phyloP scores from a whole-genome alignment of 2,888 invertebrate species.

The Apotomis capreana region DNA sequence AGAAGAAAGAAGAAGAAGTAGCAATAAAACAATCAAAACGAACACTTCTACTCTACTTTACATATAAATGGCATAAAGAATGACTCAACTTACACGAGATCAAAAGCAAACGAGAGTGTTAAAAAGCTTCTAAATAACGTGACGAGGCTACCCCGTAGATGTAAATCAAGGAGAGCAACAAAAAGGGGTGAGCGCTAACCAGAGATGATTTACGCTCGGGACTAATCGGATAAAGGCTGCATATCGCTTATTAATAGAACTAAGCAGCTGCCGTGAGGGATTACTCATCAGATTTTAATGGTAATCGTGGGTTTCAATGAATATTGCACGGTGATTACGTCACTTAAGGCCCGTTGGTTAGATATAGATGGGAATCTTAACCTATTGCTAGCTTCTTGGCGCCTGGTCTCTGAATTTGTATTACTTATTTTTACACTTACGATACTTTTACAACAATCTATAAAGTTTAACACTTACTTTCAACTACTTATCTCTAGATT shows the following conservation, averaged over 20 bases:
- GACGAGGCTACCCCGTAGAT: constrained; percentile 18
- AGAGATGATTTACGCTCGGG: constrained; percentile 28
- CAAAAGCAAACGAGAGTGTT: constrained; percentile 21
- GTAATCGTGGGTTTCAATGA: constrained; percentile 6
- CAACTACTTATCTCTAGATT: too few species aligned
- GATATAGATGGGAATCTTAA: background rate
- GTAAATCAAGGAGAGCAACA: constrained; percentile 17
- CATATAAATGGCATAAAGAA: background rate
- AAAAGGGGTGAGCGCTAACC: constrained; percentile 32
- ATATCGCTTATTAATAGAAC: constrained; percentile 19
- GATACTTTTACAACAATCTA: too few species aligned
- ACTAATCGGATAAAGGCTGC: constrained; percentile 29
- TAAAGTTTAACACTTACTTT: too few species aligned
- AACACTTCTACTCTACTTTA: too few species aligned
- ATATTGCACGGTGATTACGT: constrained; percentile 11
- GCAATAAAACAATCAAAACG: too few species aligned
- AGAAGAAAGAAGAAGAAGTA: too few species aligned
- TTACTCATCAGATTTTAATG: constrained; percentile 25
- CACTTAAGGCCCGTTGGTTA: background rate
- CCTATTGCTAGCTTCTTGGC: too few species aligned
- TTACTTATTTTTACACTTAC: too few species aligned
- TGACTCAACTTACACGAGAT: constrained; percentile 15
- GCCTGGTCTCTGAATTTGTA: too few species aligned
- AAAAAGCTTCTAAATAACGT: constrained; percentile 25
- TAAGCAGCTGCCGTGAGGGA: constrained; percentile 18